phyloP scores from a whole-genome alignment of 2,888 invertebrate species.

The Drosophila meridiana region DNA sequence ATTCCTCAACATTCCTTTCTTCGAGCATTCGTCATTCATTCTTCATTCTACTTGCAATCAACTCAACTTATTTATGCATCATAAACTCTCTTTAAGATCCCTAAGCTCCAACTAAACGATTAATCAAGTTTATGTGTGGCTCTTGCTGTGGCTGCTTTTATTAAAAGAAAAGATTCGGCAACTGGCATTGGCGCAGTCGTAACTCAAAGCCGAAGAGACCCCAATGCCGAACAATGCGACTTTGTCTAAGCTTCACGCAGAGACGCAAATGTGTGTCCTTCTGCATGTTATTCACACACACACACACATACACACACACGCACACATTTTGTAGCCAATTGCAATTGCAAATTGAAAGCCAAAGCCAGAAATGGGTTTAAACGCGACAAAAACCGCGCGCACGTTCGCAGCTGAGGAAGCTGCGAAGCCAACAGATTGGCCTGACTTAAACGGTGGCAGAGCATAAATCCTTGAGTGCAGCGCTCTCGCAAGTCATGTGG shows the following conservation, averaged over 20 bases:
- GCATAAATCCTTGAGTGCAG: slow-evolving; percentile 74
- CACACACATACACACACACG: slow-evolving; percentile 45
- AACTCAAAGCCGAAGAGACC: slow-evolving; percentile 24
- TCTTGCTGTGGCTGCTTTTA: slow-evolving; percentile 25
- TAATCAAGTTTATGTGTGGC: slow-evolving; percentile 32
- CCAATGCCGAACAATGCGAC: slow-evolving; percentile 27
- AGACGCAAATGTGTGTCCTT: slow-evolving; percentile 6
- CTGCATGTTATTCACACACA: slow-evolving; percentile 50
- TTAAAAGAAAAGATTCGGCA: slow-evolving; percentile 30
- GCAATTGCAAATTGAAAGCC: slow-evolving; percentile 67
- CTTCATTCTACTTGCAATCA: background rate
- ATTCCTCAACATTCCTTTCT: background rate
- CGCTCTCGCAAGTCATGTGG: slow-evolving; percentile 58
- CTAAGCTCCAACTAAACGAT: slow-evolving; percentile 15
- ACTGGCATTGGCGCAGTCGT: slow-evolving; percentile 26
- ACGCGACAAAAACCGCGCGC: slow-evolving; percentile 45
- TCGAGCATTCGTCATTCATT: background rate
- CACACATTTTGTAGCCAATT: slow-evolving; percentile 42
- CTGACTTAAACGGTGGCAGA: slow-evolving; percentile 66
- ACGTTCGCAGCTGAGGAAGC: slow-evolving; percentile 35
- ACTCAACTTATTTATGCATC: slow-evolving; percentile 15
- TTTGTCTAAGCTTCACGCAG: slow-evolving; percentile 31
- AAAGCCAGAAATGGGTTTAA: slow-evolving; percentile 51
- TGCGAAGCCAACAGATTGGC: slow-evolving; percentile 59
- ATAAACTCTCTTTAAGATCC: slow-evolving; percentile 10